A percentile compares a stretch with the other conserved stretches of the same genome.
These are phyloP conservation scores for Rhimphoctona megacephalus DNA, from an alignment of 2,888 invertebrate genomes.

Conservation along the genomic window DNA sequence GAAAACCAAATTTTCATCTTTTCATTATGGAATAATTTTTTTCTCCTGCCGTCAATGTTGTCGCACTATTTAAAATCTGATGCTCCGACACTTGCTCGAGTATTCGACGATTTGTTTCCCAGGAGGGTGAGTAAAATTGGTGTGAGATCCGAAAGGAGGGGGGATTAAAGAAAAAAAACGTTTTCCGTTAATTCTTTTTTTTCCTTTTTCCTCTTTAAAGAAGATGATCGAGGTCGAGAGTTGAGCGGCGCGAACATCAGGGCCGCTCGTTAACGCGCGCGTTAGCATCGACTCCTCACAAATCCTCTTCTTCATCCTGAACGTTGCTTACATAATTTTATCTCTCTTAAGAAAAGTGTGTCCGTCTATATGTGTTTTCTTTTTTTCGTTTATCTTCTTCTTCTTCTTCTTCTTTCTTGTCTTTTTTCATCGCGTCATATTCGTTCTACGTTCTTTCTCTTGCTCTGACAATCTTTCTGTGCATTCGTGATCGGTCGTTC, in stretches of 20 bases:
- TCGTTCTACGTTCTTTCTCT: slow-evolving; percentile 5
- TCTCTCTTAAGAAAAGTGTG: slow-evolving; percentile 54
- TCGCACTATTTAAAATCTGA: neutral
- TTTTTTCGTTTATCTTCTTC: neutral
- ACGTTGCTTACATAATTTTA: slow-evolving; percentile 63
- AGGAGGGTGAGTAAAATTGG: slow-evolving; percentile 18
- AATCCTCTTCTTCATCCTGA: slow-evolving; percentile 57
- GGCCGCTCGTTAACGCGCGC: slow-evolving; percentile 66
- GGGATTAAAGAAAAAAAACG: slow-evolving; percentile 7
- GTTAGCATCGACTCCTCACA: slow-evolving; percentile 57
- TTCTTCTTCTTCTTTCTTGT: neutral
- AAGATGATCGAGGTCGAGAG: slow-evolving; percentile 61
- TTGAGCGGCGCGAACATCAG: slow-evolving; percentile 38
- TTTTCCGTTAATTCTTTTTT: neutral
- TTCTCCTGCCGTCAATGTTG: neutral
- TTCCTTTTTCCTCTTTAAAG: slow-evolving; percentile 3
- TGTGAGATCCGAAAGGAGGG: slow-evolving; percentile 14
- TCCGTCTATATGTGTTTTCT: slow-evolving; percentile 2
- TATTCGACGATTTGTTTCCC: slow-evolving; percentile 30
- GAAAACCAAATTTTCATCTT: neutral
- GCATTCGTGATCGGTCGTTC: slow-evolving; percentile 65
- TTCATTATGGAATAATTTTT: neutral
- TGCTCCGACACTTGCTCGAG: neutral
- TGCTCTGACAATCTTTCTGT: slow-evolving; percentile 8
- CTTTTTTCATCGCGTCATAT: slow-evolving; percentile 1